Conservation (phyloP, 2,797 vertebrate genomes). For the Strix occidentalis region DNA sequence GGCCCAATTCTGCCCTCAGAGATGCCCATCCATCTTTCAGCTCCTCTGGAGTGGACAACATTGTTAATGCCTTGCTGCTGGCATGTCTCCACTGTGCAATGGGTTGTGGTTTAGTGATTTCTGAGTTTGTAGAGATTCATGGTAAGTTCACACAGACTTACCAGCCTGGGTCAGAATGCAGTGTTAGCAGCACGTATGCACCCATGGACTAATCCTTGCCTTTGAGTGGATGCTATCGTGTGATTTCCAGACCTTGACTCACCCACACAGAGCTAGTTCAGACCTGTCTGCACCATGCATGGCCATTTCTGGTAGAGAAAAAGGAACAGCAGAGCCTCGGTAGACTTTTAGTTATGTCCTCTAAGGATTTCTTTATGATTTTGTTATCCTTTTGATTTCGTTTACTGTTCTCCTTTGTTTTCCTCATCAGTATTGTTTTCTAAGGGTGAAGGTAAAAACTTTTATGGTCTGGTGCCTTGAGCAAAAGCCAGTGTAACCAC, state of each 20-base stretch:
- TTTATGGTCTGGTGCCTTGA: neutral
- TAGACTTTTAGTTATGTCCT: neutral
- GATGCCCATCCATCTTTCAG: slow-evolving; percentile 33
- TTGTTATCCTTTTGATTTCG: neutral
- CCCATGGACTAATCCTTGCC: neutral
- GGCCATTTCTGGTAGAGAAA: neutral
- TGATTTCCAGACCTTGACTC: neutral
- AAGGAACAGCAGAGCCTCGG: neutral
- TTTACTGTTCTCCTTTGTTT: neutral
- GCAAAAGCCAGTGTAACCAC: neutral
- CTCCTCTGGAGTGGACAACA: neutral
- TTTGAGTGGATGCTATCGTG: neutral
- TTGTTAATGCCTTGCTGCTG: slow-evolving; percentile 55
- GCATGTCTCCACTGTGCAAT: neutral
- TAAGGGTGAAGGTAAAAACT: neutral
- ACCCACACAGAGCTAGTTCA: neutral
- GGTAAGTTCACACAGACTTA: neutral
- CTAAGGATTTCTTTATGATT: neutral
- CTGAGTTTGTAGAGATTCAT: neutral
- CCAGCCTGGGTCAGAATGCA: neutral
- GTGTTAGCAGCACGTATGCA: neutral
- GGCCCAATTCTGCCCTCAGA: slow-evolving; percentile 39
- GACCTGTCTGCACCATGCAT: neutral
- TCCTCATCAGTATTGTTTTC: neutral
- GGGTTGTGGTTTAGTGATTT: neutral